Evolutionary conservation across 2,888 invertebrate genomes (phyloP).

Genomic region (Agriopis marginaria): DNA sequence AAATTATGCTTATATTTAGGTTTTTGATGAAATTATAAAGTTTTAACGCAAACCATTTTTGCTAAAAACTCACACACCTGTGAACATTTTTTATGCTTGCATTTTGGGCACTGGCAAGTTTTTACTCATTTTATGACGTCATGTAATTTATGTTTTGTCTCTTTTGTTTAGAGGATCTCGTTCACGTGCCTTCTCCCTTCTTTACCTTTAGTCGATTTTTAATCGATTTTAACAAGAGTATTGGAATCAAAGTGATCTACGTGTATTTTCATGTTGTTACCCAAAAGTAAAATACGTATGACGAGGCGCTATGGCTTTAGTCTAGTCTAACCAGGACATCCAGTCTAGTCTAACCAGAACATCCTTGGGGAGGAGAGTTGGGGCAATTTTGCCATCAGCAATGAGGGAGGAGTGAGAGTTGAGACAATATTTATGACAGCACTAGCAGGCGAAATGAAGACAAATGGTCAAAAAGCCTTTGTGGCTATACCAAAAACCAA

Average conservation of each 20-base stretch:
- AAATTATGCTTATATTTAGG: slow-evolving; percentile 49
- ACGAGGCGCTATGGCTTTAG: no score
- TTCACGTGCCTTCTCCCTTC: background rate
- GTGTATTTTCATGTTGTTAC: no score
- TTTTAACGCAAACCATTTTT: slow-evolving; percentile 80
- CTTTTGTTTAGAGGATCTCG: slow-evolving; percentile 5
- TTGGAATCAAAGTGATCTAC: no score
- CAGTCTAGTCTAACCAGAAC: no score
- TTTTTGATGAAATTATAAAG: slow-evolving; percentile 68
- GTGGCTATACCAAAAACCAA: no score
- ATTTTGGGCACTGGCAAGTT: slow-evolving; percentile 59
- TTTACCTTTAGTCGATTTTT: slow-evolving; percentile 4
- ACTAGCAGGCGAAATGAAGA: no score
- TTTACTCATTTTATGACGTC: slow-evolving; percentile 39
- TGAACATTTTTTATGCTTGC: slow-evolving; percentile 64
- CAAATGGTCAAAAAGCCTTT: no score
- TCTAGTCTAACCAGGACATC: background rate
- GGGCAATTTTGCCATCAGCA: no score
- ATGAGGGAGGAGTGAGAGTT: no score
- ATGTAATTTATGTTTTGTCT: slow-evolving; percentile 28
- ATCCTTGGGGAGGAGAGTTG: no score
- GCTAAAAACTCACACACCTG: slow-evolving; percentile 76
- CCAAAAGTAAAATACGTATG: no score
- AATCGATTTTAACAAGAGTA: background rate
- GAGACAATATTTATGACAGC: no score